These are phyloP conservation scores for Drosophila bocqueti DNA, from an alignment of 1,140 invertebrate species.

Conservation along the genomic window DNA sequence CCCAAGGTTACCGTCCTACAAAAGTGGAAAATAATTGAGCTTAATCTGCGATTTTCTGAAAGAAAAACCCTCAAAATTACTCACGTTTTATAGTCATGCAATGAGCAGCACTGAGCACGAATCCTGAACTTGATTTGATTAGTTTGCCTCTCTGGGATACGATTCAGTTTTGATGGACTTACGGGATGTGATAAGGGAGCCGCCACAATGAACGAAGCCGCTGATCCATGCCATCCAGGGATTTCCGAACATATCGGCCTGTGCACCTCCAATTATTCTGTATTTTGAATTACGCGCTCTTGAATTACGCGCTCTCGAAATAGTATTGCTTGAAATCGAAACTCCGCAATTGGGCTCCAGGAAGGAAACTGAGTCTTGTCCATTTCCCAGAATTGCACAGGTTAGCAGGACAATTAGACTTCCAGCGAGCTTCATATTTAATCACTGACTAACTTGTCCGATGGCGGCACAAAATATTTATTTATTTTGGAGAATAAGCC, in stretches of 20 bases:
- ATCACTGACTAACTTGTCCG: not conserved
- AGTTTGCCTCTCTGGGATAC: too few species aligned
- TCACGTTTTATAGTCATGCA: not conserved
- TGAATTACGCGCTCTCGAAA: not conserved
- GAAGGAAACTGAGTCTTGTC: not conserved
- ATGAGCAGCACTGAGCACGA: constrained; percentile 1
- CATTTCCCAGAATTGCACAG: not conserved
- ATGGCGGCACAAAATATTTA: not conserved
- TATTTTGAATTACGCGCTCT: not conserved
- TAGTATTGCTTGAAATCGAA: too few species aligned
- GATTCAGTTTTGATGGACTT: too few species aligned
- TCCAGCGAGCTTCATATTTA: constrained; percentile 5
- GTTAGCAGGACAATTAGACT: not conserved
- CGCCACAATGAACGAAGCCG: too few species aligned
- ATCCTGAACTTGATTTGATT: too few species aligned
- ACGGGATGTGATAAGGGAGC: too few species aligned
- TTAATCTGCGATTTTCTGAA: not conserved
- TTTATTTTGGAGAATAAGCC: not conserved
- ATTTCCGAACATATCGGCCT: too few species aligned
- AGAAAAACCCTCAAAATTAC: not conserved
- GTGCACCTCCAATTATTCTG: too few species aligned
- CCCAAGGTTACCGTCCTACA: not conserved
- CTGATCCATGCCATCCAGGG: too few species aligned
- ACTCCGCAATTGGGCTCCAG: constrained; percentile 1
- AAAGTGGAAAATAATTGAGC: not conserved